phyloP scores from a whole-genome alignment of 2,113 vertebrate species.

The Cyprinodon tularosa region DNA sequence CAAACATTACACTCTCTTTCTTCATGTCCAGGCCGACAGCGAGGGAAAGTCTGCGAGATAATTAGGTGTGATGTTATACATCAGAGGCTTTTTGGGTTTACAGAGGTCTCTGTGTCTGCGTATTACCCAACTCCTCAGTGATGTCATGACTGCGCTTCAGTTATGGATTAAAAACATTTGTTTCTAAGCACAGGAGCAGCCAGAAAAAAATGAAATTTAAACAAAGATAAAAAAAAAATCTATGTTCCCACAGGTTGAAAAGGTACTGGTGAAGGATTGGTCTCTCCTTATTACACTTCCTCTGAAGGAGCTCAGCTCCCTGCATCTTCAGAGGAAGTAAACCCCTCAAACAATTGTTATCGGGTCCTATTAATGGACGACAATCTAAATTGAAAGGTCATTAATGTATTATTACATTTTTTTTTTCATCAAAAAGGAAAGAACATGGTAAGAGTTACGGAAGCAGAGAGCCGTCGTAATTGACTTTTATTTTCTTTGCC shows the following conservation, averaged over 20 bases:
- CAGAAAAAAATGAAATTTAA: neutral
- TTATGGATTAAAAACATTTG: conserved; percentile 26
- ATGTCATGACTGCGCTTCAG: conserved; percentile 43
- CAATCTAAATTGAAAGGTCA: too few relatives aligned
- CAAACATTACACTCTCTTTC: neutral
- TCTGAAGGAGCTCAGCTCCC: too few relatives aligned
- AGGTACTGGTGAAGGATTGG: too few relatives aligned
- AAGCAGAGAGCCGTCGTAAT: too few relatives aligned
- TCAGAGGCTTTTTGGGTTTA: conserved; percentile 20
- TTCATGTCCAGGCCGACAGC: conserved; percentile 7
- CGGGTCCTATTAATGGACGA: too few relatives aligned
- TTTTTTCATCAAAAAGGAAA: too few relatives aligned
- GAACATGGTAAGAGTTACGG: too few relatives aligned
- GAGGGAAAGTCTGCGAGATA: neutral
- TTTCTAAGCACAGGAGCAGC: conserved; percentile 30
- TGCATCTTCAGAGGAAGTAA: too few relatives aligned
- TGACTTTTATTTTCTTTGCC: too few relatives aligned
- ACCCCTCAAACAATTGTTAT: too few relatives aligned
- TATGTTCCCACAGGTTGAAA: neutral
- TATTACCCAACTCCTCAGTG: conserved; percentile 43
- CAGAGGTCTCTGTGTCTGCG: conserved; percentile 19
- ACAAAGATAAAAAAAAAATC: neutral
- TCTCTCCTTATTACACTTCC: too few relatives aligned
- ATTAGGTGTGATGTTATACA: conserved; percentile 18
- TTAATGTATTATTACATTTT: too few relatives aligned